Evolutionary conservation across 2,888 invertebrate species (phyloP).

Genomic region (Keiferia lycopersicella): DNA sequence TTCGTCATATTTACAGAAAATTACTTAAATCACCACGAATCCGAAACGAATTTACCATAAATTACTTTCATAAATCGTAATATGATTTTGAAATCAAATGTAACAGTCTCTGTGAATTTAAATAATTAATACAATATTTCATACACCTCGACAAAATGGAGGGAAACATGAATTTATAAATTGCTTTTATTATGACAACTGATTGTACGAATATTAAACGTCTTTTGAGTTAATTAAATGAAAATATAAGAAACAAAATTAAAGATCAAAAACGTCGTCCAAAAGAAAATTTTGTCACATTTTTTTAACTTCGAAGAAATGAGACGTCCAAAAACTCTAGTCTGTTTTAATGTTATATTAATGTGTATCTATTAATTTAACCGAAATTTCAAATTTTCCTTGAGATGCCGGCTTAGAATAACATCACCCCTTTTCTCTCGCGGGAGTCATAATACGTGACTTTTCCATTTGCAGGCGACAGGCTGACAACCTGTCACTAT

Average conservation of each 20-base stretch:
- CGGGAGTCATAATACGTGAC: too few species aligned
- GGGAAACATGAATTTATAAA: background rate
- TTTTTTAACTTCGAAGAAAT: background rate
- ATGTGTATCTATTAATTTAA: too few species aligned
- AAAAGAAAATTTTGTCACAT: background rate
- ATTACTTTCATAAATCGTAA: background rate
- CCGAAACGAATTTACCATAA: background rate
- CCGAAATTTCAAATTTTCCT: too few species aligned
- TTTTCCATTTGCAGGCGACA: too few species aligned
- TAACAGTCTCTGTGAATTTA: background rate
- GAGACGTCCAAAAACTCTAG: background rate
- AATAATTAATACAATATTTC: conserved; percentile 4
- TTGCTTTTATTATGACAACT: background rate
- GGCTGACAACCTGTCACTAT: too few species aligned
- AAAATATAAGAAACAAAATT: background rate
- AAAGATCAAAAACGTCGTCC: background rate
- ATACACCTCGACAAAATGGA: background rate
- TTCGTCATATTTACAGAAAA: background rate
- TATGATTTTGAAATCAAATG: background rate
- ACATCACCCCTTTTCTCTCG: too few species aligned
- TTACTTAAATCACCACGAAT: background rate
- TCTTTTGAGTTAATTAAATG: background rate
- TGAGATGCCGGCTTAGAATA: too few species aligned
- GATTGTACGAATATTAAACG: conserved; percentile 2
- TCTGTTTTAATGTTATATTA: too few species aligned